phyloP scores from a whole-genome alignment of 1,140 invertebrate species.

The Chironomus striatipennis region DNA sequence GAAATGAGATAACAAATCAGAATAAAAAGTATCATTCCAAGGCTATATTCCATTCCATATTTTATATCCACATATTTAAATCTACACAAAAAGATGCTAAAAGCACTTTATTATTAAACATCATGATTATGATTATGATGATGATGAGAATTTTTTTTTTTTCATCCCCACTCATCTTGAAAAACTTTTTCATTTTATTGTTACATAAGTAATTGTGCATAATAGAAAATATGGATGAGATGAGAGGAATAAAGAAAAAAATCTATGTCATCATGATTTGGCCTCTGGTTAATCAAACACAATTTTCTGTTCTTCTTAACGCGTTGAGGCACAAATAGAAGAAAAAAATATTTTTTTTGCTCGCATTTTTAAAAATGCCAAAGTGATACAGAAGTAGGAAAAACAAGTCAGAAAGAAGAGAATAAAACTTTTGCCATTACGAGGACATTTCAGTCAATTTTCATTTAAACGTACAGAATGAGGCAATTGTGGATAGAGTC shows the following conservation, averaged over 20 bases:
- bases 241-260: neutral
- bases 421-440: neutral
- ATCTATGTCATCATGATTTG: neutral
- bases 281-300: conserved; percentile 6
- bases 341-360: neutral
- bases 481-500: conserved; percentile 5
- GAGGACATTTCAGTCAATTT: conserved; percentile 7
- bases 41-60: no score
- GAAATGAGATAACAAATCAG: no score
- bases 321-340: conserved; percentile 5
- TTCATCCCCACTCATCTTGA: neutral
- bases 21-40: no score
- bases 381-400: neutral
- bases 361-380: neutral
- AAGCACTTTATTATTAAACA: no score
- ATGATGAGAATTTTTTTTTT: neutral
- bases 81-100: no score
- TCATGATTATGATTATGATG: neutral
- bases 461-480: neutral
- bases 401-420: neutral
- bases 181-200: neutral
- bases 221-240: neutral
- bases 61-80: no score
- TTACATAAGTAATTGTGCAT: neutral
- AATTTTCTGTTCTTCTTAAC: neutral